Base-by-base conservation (phyloP, 1,140 invertebrate genomes). In the Papilio helenus region DNA sequence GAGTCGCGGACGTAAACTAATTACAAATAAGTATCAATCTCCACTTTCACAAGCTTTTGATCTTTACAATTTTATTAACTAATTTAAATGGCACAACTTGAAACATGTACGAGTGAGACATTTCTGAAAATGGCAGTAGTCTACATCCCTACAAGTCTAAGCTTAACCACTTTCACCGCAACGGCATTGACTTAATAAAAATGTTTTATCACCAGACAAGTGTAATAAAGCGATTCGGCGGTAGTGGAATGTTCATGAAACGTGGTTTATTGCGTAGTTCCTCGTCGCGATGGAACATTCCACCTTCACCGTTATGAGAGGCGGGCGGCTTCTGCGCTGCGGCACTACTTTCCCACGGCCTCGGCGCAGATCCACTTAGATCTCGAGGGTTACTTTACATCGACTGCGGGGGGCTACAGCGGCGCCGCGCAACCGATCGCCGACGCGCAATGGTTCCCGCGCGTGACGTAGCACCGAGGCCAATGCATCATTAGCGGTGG, bases 261-360 rank as follows among this genome's bases (percentile, higher is more conserved):
- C 61, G 61, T 68, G 61, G 61, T 68, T 68, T 68, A 68, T 68
- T 68, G 26, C 61, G 61, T 29, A 68, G 23, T 68, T 29, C 61
- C 61, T 68, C 26, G 61, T 68, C 26, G 14, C 61, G 26, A 65
- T 26, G 58, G 23, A 18, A 68, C 61, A 68, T 68, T 68, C 61
- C 83, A 82, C 84, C 85, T 84, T 82, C 86, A 90, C 89, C 90
- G 88, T 92, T 92, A 92, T 82, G 78, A 83, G 85, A 76, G 44
- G 83, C 83, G 83, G 74, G 76, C 72, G 77, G 73, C 73, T 26
- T 68, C 78, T 79, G 61, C 73, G 82, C 81, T 85, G 80, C 72
- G 72, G 79, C 84, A 76, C 73, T 77, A 80, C 84, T 87, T 93
- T 93, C 92, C 89, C 92, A 93, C 92, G 92, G 90, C 90, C 90